Percentiles rank a stretch among this genome's conserved stretches.
phyloP scores from a whole-genome alignment of 1,140 invertebrate genomes.

The Drosophila asahinai region DNA sequence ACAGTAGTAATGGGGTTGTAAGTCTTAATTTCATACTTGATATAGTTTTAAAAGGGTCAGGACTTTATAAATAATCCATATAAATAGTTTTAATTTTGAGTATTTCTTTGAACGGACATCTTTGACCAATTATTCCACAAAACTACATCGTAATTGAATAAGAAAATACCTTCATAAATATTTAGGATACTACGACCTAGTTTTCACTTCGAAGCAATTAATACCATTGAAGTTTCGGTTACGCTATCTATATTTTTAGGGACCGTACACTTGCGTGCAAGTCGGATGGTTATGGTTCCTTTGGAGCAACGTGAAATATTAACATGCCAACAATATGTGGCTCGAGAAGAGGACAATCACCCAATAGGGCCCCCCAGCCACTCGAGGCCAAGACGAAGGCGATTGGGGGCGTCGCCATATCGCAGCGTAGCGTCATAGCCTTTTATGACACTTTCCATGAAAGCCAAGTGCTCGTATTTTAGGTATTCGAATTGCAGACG shows the following conservation, averaged over 20 bases:
- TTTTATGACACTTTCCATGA: conserved; percentile 23
- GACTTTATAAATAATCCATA: too few relatives aligned
- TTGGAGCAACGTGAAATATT: conserved; percentile 8
- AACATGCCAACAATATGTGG: background rate
- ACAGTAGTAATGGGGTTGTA: too few relatives aligned
- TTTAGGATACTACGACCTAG: too few relatives aligned
- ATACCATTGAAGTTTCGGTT: background rate
- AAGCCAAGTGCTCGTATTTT: conserved; percentile 4
- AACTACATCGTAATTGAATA: too few relatives aligned
- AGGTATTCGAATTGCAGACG: conserved; percentile 10
- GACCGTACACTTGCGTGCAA: conserved; percentile 9
- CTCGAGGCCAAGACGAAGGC: conserved; percentile 7
- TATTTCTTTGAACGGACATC: too few relatives aligned
- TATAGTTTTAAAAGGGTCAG: too few relatives aligned
- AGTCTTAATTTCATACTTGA: too few relatives aligned
- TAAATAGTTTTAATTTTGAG: too few relatives aligned
- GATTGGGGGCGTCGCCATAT: conserved; percentile 26
- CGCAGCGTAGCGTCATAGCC: background rate
- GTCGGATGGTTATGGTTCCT: background rate
- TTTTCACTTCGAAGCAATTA: background rate
- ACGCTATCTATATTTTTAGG: background rate
- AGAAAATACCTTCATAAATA: too few relatives aligned
- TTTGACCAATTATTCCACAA: too few relatives aligned
- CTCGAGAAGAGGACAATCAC: conserved; percentile 5
- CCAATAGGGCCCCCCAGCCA: background rate